Evolutionary conservation across 1,140 invertebrate species (phyloP).

Genomic region (Drosophila sulfurigaster): DNA sequence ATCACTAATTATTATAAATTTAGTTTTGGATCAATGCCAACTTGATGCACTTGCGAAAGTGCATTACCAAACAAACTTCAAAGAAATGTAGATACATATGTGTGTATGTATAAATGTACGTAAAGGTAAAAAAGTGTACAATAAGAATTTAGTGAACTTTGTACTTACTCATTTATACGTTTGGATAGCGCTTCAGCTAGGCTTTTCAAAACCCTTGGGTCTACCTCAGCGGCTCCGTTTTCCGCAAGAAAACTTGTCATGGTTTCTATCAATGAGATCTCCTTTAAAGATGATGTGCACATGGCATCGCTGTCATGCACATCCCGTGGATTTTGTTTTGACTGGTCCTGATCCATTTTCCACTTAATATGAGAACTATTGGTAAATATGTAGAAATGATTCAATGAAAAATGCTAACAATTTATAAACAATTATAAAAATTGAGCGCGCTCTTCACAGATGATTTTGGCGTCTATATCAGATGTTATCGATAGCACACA

Average conservation of each 20-base stretch:
- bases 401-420: constrained; percentile 1
- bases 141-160: constrained; percentile 32
- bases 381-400: not conserved
- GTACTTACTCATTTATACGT: constrained; percentile 68
- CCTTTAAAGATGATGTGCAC: constrained; percentile 66
- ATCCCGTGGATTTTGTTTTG: constrained; percentile 62
- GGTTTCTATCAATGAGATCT: constrained; percentile 70
- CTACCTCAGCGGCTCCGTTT: constrained; percentile 67
- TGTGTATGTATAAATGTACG: not conserved
- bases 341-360: constrained; percentile 56
- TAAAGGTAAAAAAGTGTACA: constrained; percentile 8
- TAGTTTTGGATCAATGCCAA: constrained; percentile 53
- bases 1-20: constrained; percentile 46
- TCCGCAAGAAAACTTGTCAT: constrained; percentile 74
- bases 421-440: constrained; percentile 39
- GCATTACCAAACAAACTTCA: constrained; percentile 52
- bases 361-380: not conserved
- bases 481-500: constrained; percentile 34
- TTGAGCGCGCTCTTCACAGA: constrained; percentile 47
- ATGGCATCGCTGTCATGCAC: constrained; percentile 48
- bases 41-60: constrained; percentile 44
- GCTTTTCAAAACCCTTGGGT: constrained; percentile 60
- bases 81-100: constrained; percentile 10
- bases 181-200: constrained; percentile 72
- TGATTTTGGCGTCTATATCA: constrained; percentile 44